These are phyloP conservation scores for Pterocles burchelli DNA, from an alignment of 2,113 vertebrate genomes.

Conservation along the genomic window DNA sequence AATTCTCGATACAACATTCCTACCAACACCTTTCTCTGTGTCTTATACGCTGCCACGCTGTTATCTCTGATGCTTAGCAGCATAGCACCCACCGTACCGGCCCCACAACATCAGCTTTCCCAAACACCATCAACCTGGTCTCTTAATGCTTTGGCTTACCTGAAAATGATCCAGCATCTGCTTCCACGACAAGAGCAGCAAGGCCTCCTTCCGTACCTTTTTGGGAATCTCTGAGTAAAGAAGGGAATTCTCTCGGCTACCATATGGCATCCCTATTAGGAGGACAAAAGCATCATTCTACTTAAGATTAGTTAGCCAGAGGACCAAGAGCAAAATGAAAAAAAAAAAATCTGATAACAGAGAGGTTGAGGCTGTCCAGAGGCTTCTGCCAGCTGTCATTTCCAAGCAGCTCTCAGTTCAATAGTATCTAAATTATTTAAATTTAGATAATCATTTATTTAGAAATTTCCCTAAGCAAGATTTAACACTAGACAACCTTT, in stretches of 20 bases:
- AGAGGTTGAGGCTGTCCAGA: neutral
- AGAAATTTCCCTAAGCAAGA: neutral
- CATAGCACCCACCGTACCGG: neutral
- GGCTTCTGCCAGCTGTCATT: neutral
- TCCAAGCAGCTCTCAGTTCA: neutral
- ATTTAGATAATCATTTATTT: neutral
- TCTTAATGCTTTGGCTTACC: conserved; percentile 71
- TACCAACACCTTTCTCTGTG: neutral
- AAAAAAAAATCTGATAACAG: neutral
- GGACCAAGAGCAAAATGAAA: neutral
- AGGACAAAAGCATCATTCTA: neutral
- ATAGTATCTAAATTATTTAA: neutral
- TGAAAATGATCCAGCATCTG: conserved; percentile 99
- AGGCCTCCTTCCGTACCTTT: conserved; percentile 93
- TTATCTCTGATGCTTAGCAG: neutral
- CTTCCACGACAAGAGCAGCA: conserved; percentile 94
- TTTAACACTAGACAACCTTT: neutral
- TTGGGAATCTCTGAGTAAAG: conserved; percentile 98
- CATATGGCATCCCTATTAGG: conserved; percentile 91
- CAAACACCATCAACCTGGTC: neutral
- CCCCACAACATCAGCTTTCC: neutral
- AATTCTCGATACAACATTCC: neutral
- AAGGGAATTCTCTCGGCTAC: conserved; percentile 96
- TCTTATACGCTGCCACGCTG: fast-evolving
- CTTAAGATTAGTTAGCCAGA: neutral